Percentiles rank a stretch among this genome's conserved stretches.
Evolutionary conservation across 2,797 vertebrate species (phyloP).

Genomic region (Catostomus latipinnis): DNA sequence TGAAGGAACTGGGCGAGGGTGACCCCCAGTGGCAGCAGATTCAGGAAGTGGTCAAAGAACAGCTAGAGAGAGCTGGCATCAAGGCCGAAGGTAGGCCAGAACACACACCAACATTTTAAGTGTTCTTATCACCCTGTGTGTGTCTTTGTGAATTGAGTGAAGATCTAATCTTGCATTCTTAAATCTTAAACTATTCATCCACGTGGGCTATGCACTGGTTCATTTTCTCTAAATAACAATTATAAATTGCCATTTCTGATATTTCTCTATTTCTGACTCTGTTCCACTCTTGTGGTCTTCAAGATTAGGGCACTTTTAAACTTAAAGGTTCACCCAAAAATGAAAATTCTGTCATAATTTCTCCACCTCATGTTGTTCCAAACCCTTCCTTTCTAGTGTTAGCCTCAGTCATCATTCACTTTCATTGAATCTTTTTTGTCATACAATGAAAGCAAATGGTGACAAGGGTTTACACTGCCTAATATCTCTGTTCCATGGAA

Average conservation of each 20-base stretch:
- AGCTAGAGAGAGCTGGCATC: constrained; percentile 97
- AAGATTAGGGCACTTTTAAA: neutral
- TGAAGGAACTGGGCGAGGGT: constrained; percentile 88
- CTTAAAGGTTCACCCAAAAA: too few species aligned
- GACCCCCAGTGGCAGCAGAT: constrained; percentile 92
- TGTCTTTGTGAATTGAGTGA: constrained; percentile 14
- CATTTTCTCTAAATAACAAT: neutral
- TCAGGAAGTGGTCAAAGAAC: constrained; percentile 93
- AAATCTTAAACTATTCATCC: constrained; percentile 16
- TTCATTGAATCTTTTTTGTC: too few species aligned
- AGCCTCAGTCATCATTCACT: too few species aligned
- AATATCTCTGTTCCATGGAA: too few species aligned
- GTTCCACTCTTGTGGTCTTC: neutral
- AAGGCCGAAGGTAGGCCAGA: constrained; percentile 89
- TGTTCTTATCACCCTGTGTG: constrained; percentile 24
- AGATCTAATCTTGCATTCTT: constrained; percentile 13
- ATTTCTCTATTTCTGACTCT: neutral
- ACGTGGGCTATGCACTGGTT: neutral
- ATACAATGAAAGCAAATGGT: too few species aligned
- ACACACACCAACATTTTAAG: constrained; percentile 30
- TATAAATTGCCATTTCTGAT: neutral
- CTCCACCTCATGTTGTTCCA: too few species aligned
- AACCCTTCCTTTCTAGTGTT: too few species aligned
- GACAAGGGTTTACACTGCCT: too few species aligned
- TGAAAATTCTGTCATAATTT: too few species aligned